phyloP scores from a whole-genome alignment of 92 coral and sea anemone species.

The Palythoa grandis region DNA sequence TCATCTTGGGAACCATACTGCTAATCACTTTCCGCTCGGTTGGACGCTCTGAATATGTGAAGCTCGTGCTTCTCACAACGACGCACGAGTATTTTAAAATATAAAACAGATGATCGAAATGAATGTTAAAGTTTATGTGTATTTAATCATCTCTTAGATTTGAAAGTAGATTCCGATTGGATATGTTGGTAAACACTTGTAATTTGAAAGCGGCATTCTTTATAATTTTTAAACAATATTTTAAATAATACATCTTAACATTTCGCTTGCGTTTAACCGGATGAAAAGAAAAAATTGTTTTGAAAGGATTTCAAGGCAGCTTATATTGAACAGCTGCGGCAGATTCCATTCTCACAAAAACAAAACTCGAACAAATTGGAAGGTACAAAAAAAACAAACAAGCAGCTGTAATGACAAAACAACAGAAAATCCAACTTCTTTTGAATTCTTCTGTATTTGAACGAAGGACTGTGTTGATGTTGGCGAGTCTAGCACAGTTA shows the following conservation, averaged over 20 bases:
- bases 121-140: no score
- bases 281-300: slow-evolving; percentile 2
- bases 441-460: neutral
- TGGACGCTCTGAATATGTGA: no score
- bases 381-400: neutral
- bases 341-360: neutral
- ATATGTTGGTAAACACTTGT: neutral
- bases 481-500: neutral
- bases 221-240: neutral
- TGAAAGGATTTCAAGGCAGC: neutral
- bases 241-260: neutral
- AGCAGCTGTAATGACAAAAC: neutral
- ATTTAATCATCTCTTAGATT: no score
- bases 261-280: neutral
- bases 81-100: no score
- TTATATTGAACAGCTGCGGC: neutral
- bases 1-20: no score
- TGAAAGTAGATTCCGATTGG: no score
- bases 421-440: neutral
- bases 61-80: no score
- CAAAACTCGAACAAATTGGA: neutral
- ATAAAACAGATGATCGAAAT: no score
- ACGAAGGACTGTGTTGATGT: neutral
- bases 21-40: no score
- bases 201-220: neutral